phyloP scores from a whole-genome alignment of 1,140 invertebrate genomes.

The Gonatopus flavifemur region DNA sequence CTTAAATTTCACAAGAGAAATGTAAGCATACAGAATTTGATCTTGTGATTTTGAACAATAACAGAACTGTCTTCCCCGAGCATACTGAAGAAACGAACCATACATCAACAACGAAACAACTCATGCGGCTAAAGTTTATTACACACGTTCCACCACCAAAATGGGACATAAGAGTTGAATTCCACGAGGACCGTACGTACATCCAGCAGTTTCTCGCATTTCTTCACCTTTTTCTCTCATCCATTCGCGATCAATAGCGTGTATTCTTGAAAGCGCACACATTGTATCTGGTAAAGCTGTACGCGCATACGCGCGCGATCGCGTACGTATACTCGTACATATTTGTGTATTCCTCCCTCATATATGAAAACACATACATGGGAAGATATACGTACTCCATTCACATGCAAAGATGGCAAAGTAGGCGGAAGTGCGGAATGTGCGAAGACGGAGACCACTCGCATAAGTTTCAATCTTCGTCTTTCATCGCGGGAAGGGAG shows the following conservation, averaged over 20 bases:
- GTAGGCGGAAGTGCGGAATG: slow-evolving; percentile 16
- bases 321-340: slow-evolving; percentile 4
- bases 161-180: too few species aligned
- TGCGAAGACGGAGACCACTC: slow-evolving; percentile 19
- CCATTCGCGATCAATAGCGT: slow-evolving; percentile 49
- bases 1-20: too few species aligned
- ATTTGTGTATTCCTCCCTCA: background rate
- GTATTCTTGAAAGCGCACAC: slow-evolving; percentile 50
- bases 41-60: too few species aligned
- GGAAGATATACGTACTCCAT: background rate
- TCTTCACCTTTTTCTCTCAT: slow-evolving; percentile 36
- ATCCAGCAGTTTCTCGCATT: slow-evolving; percentile 44
- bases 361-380: too few species aligned
- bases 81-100: too few species aligned
- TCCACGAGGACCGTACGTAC: too few species aligned
- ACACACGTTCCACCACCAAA: too few species aligned
- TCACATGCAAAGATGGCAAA: slow-evolving; percentile 3
- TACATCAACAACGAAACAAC: too few species aligned
- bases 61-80: too few species aligned
- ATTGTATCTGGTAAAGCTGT: slow-evolving; percentile 34
- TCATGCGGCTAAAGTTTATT: too few species aligned
- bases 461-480: slow-evolving; percentile 34
- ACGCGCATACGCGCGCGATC: slow-evolving; percentile 8
- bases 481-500: slow-evolving; percentile 18
- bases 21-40: too few species aligned